Conservation (phyloP, 2,888 invertebrate species). For the Drosophila siamana region DNA sequence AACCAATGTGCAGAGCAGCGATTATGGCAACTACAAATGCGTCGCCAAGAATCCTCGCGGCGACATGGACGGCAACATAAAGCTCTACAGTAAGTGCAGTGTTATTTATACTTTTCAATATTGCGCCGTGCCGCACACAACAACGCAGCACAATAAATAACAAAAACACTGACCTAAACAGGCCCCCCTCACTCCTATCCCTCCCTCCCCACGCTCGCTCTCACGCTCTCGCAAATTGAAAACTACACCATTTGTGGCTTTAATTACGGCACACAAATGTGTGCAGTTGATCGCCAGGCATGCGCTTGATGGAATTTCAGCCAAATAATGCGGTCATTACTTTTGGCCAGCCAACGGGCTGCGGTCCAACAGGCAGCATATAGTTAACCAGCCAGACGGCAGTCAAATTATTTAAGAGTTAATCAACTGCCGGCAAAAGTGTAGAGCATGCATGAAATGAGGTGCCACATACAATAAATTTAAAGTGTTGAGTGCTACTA, state of each 20-base stretch:
- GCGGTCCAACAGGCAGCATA: neutral
- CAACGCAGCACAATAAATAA: constrained; percentile 52
- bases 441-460: too few species aligned
- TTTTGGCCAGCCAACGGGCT: constrained; percentile 37
- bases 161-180: constrained; percentile 32
- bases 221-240: constrained; percentile 63
- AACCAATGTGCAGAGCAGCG: constrained; percentile 90
- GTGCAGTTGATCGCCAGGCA: constrained; percentile 33
- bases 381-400: neutral
- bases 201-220: too few species aligned
- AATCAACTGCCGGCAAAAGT: neutral
- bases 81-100: constrained; percentile 92
- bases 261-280: constrained; percentile 65
- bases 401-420: neutral
- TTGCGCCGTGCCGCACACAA: constrained; percentile 27
- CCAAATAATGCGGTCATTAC: constrained; percentile 55
- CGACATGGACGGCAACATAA: constrained; percentile 95
- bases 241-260: constrained; percentile 70
- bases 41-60: constrained; percentile 95
- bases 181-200: too few species aligned
- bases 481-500: too few species aligned
- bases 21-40: constrained; percentile 95
- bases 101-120: constrained; percentile 76
- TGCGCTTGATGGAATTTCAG: constrained; percentile 20
- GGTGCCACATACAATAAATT: too few species aligned